Conservation (phyloP, 2,888 invertebrate species). For the Meteorus colon region DNA sequence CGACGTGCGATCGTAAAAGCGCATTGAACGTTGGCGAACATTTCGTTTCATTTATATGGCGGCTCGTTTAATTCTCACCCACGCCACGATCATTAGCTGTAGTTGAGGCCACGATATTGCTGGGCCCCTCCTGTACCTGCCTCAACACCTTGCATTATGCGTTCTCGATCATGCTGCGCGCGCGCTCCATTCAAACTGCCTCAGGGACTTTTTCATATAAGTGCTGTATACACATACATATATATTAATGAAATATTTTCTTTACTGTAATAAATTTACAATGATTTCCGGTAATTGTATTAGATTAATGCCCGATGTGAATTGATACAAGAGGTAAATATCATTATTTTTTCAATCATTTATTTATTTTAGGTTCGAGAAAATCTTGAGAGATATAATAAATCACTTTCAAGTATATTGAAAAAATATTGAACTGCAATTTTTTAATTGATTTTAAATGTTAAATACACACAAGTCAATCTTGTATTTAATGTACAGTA, state of each 20-base stretch:
- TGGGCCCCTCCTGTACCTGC: slow-evolving; percentile 57
- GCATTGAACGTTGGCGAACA: slow-evolving; percentile 30
- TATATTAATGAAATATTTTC: slow-evolving; percentile 36
- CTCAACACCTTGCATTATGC: slow-evolving; percentile 70
- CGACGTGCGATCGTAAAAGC: slow-evolving; percentile 45
- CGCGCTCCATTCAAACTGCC: slow-evolving; percentile 30
- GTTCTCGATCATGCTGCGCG: slow-evolving; percentile 64
- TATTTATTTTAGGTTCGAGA: slow-evolving; percentile 32
- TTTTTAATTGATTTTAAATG: neutral
- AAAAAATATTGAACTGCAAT: neutral
- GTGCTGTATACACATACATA: slow-evolving; percentile 6
- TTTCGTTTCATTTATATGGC: slow-evolving; percentile 42
- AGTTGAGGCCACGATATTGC: slow-evolving; percentile 5
- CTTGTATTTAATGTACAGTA: neutral
- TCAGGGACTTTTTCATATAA: slow-evolving; percentile 21
- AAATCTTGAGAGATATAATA: slow-evolving; percentile 32
- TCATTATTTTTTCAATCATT: neutral
- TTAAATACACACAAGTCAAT: neutral
- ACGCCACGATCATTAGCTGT: slow-evolving; percentile 66
- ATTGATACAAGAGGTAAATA: neutral
- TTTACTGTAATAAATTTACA: slow-evolving; percentile 63
- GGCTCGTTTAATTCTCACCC: slow-evolving; percentile 66
- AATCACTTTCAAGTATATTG: slow-evolving; percentile 16
- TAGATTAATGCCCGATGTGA: slow-evolving; percentile 67
- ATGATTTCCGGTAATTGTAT: slow-evolving; percentile 68